These are phyloP conservation scores for Tetranychus cinnabarinus DNA, from an alignment of 1,140 invertebrate species.

Conservation along the genomic window DNA sequence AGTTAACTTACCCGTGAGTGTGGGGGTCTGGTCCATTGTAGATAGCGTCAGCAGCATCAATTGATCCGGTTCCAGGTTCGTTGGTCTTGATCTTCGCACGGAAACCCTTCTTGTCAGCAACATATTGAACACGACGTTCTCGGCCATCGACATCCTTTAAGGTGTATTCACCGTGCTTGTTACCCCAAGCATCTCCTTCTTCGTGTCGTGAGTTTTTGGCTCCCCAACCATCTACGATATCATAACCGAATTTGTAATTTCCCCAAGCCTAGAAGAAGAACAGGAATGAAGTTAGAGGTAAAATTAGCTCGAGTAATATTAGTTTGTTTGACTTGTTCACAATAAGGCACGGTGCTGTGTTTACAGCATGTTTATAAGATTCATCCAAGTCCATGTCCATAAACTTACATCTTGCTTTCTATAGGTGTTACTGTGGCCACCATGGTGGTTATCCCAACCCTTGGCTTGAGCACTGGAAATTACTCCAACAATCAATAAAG, in stretches of 20 bases:
- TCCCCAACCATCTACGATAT: conserved; percentile 1
- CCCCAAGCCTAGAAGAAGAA: conserved; percentile 2
- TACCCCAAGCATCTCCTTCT: conserved; percentile 10
- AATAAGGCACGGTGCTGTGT: background rate
- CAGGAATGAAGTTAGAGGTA: background rate
- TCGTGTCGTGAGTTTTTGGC: background rate
- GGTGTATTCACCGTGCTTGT: conserved; percentile 7
- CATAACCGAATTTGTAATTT: conserved; percentile 7
- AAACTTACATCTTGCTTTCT: conserved; percentile 1
- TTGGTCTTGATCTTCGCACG: conserved; percentile 13
- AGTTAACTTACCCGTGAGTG: background rate
- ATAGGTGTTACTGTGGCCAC: background rate
- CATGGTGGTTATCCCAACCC: background rate
- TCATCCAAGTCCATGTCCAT: too few species aligned
- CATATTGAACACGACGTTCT: conserved; percentile 10
- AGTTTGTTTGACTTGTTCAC: background rate
- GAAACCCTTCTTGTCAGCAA: conserved; percentile 12
- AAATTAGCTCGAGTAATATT: background rate
- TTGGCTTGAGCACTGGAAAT: too few species aligned
- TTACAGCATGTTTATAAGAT: background rate
- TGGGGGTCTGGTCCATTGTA: background rate
- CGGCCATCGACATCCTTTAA: conserved; percentile 7
- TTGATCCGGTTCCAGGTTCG: conserved; percentile 13
- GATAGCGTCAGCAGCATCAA: conserved; percentile 9
- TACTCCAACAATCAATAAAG: too few species aligned